Percentiles rank a stretch among this genome's conserved stretches.
These are phyloP conservation scores for Ptychobarbus kaznakovi DNA, from an alignment of 2,797 vertebrate genomes.

Conservation along the genomic window DNA sequence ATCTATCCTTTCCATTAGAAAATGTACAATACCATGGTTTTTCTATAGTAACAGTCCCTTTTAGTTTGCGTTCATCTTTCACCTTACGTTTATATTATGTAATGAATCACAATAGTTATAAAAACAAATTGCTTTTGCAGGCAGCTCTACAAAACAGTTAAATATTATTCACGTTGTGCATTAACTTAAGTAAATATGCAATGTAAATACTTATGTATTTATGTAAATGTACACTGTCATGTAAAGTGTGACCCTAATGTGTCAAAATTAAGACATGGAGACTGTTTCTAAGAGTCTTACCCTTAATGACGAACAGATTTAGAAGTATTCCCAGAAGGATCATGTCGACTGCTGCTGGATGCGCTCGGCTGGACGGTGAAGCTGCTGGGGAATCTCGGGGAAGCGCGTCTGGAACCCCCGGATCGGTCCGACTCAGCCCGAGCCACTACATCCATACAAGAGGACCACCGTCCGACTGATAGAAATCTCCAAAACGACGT, in stretches of 20 bases:
- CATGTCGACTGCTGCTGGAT: slow-evolving; percentile 65
- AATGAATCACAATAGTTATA: neutral
- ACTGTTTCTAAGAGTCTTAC: slow-evolving; percentile 62
- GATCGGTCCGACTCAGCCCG: slow-evolving; percentile 51
- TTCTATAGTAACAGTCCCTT: neutral
- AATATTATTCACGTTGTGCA: neutral
- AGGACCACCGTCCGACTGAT: slow-evolving; percentile 41
- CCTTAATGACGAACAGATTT: slow-evolving; percentile 68
- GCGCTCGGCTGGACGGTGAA: slow-evolving; percentile 43
- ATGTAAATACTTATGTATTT: slow-evolving; percentile 8
- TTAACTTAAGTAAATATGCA: slow-evolving; percentile 3
- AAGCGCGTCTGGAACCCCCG: slow-evolving; percentile 51
- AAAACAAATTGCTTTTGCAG: neutral
- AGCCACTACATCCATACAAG: slow-evolving; percentile 53
- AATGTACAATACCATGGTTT: neutral
- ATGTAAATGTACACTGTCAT: slow-evolving; percentile 20
- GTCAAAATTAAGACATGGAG: slow-evolving; percentile 22
- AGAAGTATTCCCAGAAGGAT: slow-evolving; percentile 68
- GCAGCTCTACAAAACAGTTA: neutral
- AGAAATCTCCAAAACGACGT: slow-evolving; percentile 36
- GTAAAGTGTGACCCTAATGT: slow-evolving; percentile 29
- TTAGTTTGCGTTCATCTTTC: neutral
- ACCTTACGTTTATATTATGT: neutral
- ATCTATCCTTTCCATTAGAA: neutral
- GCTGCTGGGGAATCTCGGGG: slow-evolving; percentile 55